Evolutionary conservation across 2,113 vertebrate genomes (phyloP), one percentile per base, ranked within the genome.

Genomic region (Campylomormyrus tamandua): DNA sequence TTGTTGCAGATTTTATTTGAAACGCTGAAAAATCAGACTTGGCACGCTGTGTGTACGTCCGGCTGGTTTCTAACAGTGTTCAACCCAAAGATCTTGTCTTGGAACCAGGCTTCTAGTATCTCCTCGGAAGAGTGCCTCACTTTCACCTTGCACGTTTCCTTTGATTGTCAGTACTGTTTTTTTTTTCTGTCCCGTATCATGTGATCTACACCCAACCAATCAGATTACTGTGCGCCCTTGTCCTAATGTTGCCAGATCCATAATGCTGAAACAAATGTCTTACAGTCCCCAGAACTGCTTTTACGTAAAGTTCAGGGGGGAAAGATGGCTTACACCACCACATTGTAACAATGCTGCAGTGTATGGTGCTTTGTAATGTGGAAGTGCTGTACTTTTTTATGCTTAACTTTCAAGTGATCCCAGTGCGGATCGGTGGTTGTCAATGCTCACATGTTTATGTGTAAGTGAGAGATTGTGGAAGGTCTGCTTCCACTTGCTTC

Each of bases 381-480:
- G 87, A 35, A 58, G 87, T 88, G 42, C 39, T 62, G 17, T 31
- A 66, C 19, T 66, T 58, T 58, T 90, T 90, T 53, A 52, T 87
- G 31, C 27, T 21, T 17, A 87, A 74, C 83, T 83, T 83, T 83
- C 15, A 74, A 87, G 84, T 70, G 89, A 90, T 90, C 48, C 48
- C 3, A 27, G 10, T 42, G 66, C 39, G 35, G 85, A 74, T 77
- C 58, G 15, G 17, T 89, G 89, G 58, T 27, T 74, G 58, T 89
- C 89, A 39, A 17, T 48, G 89, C 53, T 90, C 85, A 87, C 56
- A 27, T 66, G n/a, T 53, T 35, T 39, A 46, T 89, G 49, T 90
- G 58, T 74, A n/a, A 45, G 48, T 4, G 83, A 70, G 56, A 66
- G 85, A n/a, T 45, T 90, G 89, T 87, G 83, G 83, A 85, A 87